Evolutionary conservation across 2,113 vertebrate species (phyloP).

Genomic region (Thermophis baileyi): DNA sequence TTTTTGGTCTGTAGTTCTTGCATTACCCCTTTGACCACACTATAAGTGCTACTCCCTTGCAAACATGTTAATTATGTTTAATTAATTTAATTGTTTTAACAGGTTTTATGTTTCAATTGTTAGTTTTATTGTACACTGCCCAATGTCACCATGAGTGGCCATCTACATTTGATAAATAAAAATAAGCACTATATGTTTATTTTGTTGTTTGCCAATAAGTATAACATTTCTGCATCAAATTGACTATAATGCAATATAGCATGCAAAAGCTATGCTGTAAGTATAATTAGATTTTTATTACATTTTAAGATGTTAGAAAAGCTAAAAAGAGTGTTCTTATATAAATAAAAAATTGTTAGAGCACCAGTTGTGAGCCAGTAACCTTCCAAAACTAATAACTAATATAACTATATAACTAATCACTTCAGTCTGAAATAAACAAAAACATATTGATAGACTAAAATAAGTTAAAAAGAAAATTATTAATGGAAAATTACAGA

Average conservation of each 20-base stretch:
- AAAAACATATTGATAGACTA: not conserved
- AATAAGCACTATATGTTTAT: not conserved
- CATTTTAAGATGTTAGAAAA: not conserved
- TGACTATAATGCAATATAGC: not conserved
- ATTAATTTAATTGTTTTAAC: not conserved
- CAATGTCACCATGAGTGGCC: not conserved
- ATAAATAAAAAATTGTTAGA: not conserved
- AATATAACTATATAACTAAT: not conserved
- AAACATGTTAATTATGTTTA: not conserved
- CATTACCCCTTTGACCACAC: not conserved
- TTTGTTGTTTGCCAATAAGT: not conserved
- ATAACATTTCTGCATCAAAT: not conserved
- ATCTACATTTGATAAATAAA: not conserved
- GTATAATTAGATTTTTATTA: not conserved
- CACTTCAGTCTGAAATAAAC: not conserved
- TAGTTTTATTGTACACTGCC: not conserved
- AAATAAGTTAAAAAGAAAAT: not conserved
- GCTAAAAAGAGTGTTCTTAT: not conserved
- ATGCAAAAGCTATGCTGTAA: not conserved
- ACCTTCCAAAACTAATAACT: not conserved
- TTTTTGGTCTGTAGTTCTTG: not conserved
- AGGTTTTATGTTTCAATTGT: not conserved
- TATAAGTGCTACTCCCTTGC: not conserved
- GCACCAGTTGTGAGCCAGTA: not conserved
- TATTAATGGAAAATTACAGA: not conserved